phyloP scores from a whole-genome alignment of 2,888 invertebrate species.

The Rotaria sp. region DNA sequence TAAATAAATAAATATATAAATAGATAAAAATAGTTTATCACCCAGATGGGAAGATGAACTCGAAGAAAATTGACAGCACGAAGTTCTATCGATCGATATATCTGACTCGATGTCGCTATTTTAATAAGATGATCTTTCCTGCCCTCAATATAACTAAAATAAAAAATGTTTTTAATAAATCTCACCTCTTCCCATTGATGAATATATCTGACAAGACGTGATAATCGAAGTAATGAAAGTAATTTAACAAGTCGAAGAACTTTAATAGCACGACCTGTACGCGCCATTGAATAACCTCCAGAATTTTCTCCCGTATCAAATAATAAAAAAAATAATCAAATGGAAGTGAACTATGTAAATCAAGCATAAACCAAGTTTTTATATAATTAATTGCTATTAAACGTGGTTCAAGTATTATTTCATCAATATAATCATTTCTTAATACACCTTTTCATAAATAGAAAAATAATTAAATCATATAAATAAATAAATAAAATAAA shows the following conservation, averaged over 20 bases:
- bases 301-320: slow-evolving; percentile 59
- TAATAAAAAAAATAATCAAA: slow-evolving; percentile 97
- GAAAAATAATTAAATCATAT: too few relatives aligned
- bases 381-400: slow-evolving; percentile 96
- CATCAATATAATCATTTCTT: slow-evolving; percentile 73
- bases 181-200: slow-evolving; percentile 98
- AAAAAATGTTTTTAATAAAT: neutral
- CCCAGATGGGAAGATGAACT: neutral
- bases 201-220: slow-evolving; percentile 92
- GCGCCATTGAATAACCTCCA: slow-evolving; percentile 59
- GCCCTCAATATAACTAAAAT: neutral
- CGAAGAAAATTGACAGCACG: neutral
- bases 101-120: neutral
- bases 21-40: neutral
- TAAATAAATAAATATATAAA: neutral
- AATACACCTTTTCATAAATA: slow-evolving; percentile 63
- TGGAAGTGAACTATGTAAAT: slow-evolving; percentile 97
- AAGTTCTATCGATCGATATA: neutral
- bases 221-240: slow-evolving; percentile 85
- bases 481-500: too few relatives aligned
- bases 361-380: slow-evolving; percentile 97
- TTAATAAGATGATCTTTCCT: neutral
- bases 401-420: slow-evolving; percentile 92
- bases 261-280: slow-evolving; percentile 88
- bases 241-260: slow-evolving; percentile 93